Base-by-base conservation (phyloP, 1,140 invertebrate species). In the Drosophila kepulauana region DNA sequence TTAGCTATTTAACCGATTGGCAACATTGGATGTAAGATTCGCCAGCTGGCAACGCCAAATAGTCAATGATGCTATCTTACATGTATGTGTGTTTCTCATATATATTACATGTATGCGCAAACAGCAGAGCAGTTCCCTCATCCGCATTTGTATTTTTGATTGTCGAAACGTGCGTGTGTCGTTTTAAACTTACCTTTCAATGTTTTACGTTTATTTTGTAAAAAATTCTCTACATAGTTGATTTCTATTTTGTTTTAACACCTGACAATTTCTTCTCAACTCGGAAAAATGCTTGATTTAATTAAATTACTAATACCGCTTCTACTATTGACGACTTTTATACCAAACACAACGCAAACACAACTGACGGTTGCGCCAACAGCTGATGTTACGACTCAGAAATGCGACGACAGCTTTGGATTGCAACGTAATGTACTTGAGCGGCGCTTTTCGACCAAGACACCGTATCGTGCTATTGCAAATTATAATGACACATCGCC, bases 381-480 rank as follows among this genome's bases (percentile, higher is more conserved):
- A 54, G 63, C 48, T 66, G 72, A 69, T 45, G 71, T 62, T 13
- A 56, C 16, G 7, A 33, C 33, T 33, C 5, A 33, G 49, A 20
- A 45, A 3, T 91, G 87, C 66, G 68, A 16, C 10, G 66, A 25
- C n/a, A 56, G 43, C 10, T 28, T 33, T 8, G 33, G 33, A 33
- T 38, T 87, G 30, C 46, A 61, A 2, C 78, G 88, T 6, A 13
- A 59, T 25, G 69, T 87, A 35, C 79, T 92, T 30, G 91, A 93
- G 62, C 57, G 78, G 25, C 81, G 92, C 75, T 90, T 95, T 35
- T 94, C 93, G 8, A 93, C 94, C 1, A 95, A 94, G 91, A 94
- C 95, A 6, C 94, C 95, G 3, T 96, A 96, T 78, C 93, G 95
- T 75, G 93, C 93, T 73, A 85, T 95, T 20, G 94, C 94, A 28